Percentiles rank a stretch among this genome's conserved stretches.
Evolutionary conservation across 2,888 invertebrate species (phyloP).

Genomic region (Cryptocephalus moraei): DNA sequence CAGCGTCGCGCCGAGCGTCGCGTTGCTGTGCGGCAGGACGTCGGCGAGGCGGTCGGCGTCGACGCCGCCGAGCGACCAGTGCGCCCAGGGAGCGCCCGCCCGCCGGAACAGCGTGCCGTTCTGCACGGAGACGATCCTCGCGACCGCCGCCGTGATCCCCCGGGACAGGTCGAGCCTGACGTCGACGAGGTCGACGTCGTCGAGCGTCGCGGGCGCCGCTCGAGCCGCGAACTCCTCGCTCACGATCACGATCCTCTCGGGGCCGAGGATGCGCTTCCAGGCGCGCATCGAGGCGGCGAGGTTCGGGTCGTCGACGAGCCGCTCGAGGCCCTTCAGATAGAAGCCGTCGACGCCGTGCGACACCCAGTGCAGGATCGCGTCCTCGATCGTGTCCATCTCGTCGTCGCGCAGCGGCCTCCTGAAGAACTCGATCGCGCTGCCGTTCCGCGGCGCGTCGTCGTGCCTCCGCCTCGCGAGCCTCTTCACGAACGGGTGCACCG

Average conservation of each 20-base stretch:
- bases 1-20: conserved; percentile 57
- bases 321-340: conserved; percentile 70
- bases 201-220: too few species aligned
- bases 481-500: conserved; percentile 46
- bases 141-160: conserved; percentile 48
- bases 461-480: conserved; percentile 22
- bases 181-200: conserved; percentile 62
- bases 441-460: conserved; percentile 8
- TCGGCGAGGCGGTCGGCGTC: conserved; percentile 51
- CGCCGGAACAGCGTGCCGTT: conserved; percentile 51
- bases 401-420: conserved; percentile 7
- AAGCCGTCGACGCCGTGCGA: conserved; percentile 80
- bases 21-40: conserved; percentile 45
- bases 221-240: conserved; percentile 48
- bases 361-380: conserved; percentile 57
- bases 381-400: conserved; percentile 41
- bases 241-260: conserved; percentile 55
- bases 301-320: conserved; percentile 49
- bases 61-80: conserved; percentile 66
- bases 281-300: conserved; percentile 49
- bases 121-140: conserved; percentile 47
- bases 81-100: conserved; percentile 60
- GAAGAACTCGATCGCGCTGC: conserved; percentile 11
- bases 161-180: conserved; percentile 50
- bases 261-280: conserved; percentile 60